Evolutionary conservation across 2,888 invertebrate genomes (phyloP), one percentile per base, ranked within the genome.

Genomic region (Ariolimax columbianus): DNA sequence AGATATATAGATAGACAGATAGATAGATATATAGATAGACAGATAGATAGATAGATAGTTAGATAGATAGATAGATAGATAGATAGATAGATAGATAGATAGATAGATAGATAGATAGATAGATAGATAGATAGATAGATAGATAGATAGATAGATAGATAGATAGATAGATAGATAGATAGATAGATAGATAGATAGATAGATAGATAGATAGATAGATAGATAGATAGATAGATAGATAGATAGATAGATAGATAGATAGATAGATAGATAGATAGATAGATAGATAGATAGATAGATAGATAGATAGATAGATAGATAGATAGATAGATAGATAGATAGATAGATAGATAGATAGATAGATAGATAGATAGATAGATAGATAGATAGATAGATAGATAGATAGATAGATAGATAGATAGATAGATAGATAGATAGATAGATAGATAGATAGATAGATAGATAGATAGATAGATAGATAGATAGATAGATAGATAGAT

Each of bases 41-140:
- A n/a, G n/a, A n/a, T n/a, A n/a, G n/a, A n/a, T n/a, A 81, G 63
- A 85, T 40, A 85, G 47, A 77, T 9, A 77, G 30, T 11, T 51
- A 77, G 66, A 83, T 40, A 83, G 55, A 78, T 3, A 66, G 26
- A 63, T 26, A 63, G 63, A 63, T 40, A 33, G n/a, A 11, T 11
- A 33, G 70, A 36, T 26, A 26, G 63, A 0, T 9, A 36, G 17
- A 38, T 26, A 36, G 72, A 9, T 7, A 38, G 23, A 38, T 11
- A 19, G 72, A 9, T 26, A 72, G 40, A 72, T 30, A 36, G 23
- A 72, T 19, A 72, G 40, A 72, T 7, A 66, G 66, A 66, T 7
- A 66, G 66, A 66, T 6, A 72, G 40, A 38, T 1, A 36, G 40
- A 38, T 0, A 38, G 72, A 38, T 1, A 72, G 40, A 38, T 0